Evolutionary conservation across 2,888 invertebrate genomes (phyloP), one percentile per base, ranked within the genome.

Genomic region (Synanthedon andrenaeformis): DNA sequence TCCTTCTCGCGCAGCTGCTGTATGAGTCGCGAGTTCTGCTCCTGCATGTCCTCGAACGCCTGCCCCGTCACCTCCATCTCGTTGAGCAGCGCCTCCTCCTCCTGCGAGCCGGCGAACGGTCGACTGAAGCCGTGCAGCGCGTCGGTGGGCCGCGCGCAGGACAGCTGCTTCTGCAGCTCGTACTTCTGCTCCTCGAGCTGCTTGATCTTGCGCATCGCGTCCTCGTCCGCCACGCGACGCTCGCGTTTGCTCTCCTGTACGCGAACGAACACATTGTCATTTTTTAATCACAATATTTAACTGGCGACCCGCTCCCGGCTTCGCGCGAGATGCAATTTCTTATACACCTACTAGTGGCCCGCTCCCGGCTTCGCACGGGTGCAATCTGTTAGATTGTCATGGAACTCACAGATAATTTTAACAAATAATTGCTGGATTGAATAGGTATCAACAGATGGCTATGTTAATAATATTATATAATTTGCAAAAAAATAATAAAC

Each of bases 1-100:
- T 98, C 97, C 68, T 99, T 98, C 78, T 99, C 98, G 3, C 97
- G 89, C 55, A 99, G 83, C 77, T 99, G 98, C 66, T 98, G 97
- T 53, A 99, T 94, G 17, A 99, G 90, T 42, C 98, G 89, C 0
- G 96, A 96, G 82, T 98, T 98, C 85, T 98, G 98, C 69, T 99
- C 98, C 84, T 99, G 98, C 97, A 98, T 98, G 71, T 99, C 99
- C 76, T 99, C 99, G 73, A 98, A 98, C 1, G 99, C 99, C 79
- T 98, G 98, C 0, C 99, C 99, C 0, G 99, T 99, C 3, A 98
- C 97, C 76, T 99, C 99, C 97, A 99, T 98, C 84, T 99, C 99
- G 74, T 96, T 98, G 13, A 99, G 88, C 52, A 99, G 88, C 0
- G 98, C 97, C 72, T 99, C 98, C 79, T 99, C 98, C 76, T 98